Evolutionary conservation across 1,140 invertebrate genomes (phyloP).

Genomic region (Drosophila setifemur): DNA sequence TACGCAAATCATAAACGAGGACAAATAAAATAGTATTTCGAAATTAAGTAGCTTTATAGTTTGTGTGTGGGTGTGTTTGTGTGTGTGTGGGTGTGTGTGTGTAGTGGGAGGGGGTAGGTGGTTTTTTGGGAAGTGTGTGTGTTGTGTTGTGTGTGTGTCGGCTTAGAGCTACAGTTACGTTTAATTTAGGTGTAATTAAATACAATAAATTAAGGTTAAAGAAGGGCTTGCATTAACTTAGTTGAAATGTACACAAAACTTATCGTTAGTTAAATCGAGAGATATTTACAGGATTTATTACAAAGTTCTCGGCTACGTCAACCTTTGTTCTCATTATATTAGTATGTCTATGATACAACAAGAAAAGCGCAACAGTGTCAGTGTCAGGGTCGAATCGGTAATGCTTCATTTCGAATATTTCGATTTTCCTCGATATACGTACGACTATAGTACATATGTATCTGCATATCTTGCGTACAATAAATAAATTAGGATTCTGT

Average conservation of each 20-base stretch:
- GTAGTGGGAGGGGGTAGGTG: no score
- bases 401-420: conserved; percentile 20
- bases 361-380: conserved; percentile 77
- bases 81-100: not conserved
- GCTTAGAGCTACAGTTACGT: conserved; percentile 40
- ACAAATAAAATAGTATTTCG: conserved; percentile 70
- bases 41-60: conserved; percentile 57
- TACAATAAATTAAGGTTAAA: conserved; percentile 73
- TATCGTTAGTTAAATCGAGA: conserved; percentile 57
- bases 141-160: conserved; percentile 22
- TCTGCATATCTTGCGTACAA: conserved; percentile 21
- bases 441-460: not conserved
- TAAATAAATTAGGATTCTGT: conserved; percentile 51
- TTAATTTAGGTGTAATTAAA: conserved; percentile 50
- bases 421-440: conserved; percentile 13
- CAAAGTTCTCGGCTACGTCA: conserved; percentile 59
- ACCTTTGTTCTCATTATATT: conserved; percentile 48
- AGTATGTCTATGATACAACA: conserved; percentile 72
- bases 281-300: conserved; percentile 66
- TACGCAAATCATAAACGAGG: conserved; percentile 48
- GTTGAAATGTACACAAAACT: conserved; percentile 72
- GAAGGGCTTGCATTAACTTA: conserved; percentile 56
- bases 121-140: no score
- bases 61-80: conserved; percentile 24
- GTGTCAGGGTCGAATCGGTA: conserved; percentile 56